These are phyloP conservation scores for Hybos culiciformis DNA, from an alignment of 2,888 invertebrate genomes.

Conservation along the genomic window DNA sequence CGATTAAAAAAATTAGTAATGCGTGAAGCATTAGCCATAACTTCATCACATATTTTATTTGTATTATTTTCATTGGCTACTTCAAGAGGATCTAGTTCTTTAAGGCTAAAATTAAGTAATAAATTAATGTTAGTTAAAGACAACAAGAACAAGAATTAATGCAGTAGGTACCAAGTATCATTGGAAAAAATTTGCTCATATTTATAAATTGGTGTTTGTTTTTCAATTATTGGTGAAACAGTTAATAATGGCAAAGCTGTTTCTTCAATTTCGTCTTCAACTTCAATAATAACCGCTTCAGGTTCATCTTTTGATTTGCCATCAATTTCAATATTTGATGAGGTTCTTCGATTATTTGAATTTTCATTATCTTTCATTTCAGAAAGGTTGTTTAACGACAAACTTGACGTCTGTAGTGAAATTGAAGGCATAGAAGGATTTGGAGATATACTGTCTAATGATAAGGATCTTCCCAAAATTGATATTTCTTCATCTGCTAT, in stretches of 20 bases:
- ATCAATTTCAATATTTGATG: conserved; percentile 26
- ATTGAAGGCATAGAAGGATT: conserved; percentile 36
- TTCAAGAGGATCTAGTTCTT: neutral
- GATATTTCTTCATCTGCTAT: conserved; percentile 30
- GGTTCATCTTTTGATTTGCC: conserved; percentile 39
- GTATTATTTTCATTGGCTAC: neutral
- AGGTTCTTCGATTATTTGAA: conserved; percentile 16
- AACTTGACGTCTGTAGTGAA: conserved; percentile 56
- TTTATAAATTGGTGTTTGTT: conserved; percentile 60
- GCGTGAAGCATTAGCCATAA: conserved; percentile 7
- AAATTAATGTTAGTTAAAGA: neutral
- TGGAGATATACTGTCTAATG: conserved; percentile 59
- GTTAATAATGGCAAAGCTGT: conserved; percentile 60
- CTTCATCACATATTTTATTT: conserved; percentile 3
- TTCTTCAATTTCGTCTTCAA: conserved; percentile 67
- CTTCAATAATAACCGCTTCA: conserved; percentile 65
- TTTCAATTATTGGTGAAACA: conserved; percentile 45
- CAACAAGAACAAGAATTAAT: neutral
- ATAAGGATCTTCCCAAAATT: conserved; percentile 55
- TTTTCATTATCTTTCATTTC: conserved; percentile 43
- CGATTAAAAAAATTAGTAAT: conserved; percentile 6
- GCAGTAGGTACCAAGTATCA: conserved; percentile 37
- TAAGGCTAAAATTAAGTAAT: neutral
- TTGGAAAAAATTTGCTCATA: conserved; percentile 47
- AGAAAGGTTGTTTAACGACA: conserved; percentile 59